Evolutionary conservation across 2,113 vertebrate genomes (phyloP).

Genomic region (Colistium nudipinnis): DNA sequence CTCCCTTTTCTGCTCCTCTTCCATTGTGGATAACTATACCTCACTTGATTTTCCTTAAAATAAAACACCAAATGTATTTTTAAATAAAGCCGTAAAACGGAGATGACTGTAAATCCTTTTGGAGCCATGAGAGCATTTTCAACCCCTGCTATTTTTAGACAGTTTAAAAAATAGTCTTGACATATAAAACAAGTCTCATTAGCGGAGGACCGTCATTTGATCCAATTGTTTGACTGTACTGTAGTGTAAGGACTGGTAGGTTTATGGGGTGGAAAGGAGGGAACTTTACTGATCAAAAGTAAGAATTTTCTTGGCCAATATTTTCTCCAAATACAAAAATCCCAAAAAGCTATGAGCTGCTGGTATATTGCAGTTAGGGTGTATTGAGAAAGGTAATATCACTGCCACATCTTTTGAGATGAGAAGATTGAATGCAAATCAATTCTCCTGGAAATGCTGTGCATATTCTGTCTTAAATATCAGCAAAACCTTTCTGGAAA

Average conservation of each 20-base stretch:
- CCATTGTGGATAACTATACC: slow-evolving; percentile 12
- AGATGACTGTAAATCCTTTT: background rate
- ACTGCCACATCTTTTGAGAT: slow-evolving; percentile 38
- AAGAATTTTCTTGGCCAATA: background rate
- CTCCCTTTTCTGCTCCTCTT: slow-evolving; percentile 1
- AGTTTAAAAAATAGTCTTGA: background rate
- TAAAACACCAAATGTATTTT: background rate
- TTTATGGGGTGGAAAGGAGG: background rate
- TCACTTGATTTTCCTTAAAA: slow-evolving; percentile 2
- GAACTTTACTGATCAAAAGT: slow-evolving; percentile 5
- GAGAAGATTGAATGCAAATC: slow-evolving; percentile 75
- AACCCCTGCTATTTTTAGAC: slow-evolving; percentile 22
- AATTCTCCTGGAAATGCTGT: slow-evolving; percentile 32
- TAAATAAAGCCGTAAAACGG: background rate
- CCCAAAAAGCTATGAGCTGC: slow-evolving; percentile 28
- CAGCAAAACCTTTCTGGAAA: slow-evolving; percentile 29
- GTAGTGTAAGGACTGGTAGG: background rate
- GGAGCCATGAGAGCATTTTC: background rate
- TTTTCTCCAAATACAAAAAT: slow-evolving; percentile 5
- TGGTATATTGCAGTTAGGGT: slow-evolving; percentile 63
- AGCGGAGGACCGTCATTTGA: background rate
- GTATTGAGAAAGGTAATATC: slow-evolving; percentile 66
- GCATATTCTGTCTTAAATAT: slow-evolving; percentile 23
- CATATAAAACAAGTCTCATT: slow-evolving; percentile 38
- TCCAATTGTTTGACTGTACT: slow-evolving; percentile 19